Base-by-base conservation (phyloP, 2,888 invertebrate species). In the Erebia ligea region DNA sequence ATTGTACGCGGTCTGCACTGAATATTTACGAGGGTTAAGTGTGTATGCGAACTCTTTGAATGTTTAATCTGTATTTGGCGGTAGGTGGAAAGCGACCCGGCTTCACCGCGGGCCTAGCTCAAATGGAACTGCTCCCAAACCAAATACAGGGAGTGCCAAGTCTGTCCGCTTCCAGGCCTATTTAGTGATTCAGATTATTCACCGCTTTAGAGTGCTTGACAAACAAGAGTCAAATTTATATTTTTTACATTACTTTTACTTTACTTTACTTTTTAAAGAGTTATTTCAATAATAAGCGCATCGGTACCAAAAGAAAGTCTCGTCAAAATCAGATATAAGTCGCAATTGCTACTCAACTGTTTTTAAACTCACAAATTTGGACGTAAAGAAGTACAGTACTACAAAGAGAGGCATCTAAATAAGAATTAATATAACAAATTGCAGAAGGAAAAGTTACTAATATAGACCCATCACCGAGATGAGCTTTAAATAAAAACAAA, bases 11-110 rank as follows among this genome's bases (percentile, higher is more conserved):
- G 86, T 90, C 86, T 86, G 82, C 77, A 76, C 86, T 89, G 91
- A 91, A 92, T 92, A 92, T 93, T 91, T 91, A 93, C 91, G 86
- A 91, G 90, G 90, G 91, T 89, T 90, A 92, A 92, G 92, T 92
- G 92, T 92, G 88, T 91, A 90, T 89, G 89, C 87, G 88, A 89
- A 90, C 87, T 89, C 89, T 86, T 86, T 92, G 92, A 93, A 93
- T 93, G 90, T 93, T 93, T 92, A 92, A 93, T 92, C 89, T 89
- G 78, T 88, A 86, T 88, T 88, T 87, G 88, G 85, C 76, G 76
- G 78, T 76, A 79, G 81, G 85, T 81, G 81, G 77, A 78, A 79
- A 79, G 79, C 76, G 79, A 79, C 75, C 78, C 78, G 71, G 64
- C 63, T 57, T 66, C 69, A 64, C 70, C 76, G 65, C 71, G 69